Conservation (phyloP, 2,113 vertebrate genomes). For the Prunella himalayana region DNA sequence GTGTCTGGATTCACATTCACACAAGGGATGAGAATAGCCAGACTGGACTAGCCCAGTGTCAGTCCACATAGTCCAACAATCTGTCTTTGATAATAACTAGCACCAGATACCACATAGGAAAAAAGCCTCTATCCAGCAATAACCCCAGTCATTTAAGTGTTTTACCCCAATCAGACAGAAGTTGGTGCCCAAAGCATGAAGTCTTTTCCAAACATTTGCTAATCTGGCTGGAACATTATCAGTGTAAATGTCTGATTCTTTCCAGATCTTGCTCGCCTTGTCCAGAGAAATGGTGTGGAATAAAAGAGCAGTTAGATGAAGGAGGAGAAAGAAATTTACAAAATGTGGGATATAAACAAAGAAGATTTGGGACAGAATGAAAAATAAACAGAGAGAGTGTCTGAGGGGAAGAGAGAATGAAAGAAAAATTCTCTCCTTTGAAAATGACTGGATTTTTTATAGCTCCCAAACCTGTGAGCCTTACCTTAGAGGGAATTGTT, state of each 20-base stretch:
- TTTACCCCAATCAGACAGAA: constrained; percentile 29
- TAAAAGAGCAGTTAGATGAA: constrained; percentile 9
- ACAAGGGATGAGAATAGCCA: constrained; percentile 15
- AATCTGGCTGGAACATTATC: constrained; percentile 54
- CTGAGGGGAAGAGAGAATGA: constrained; percentile 19
- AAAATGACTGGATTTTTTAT: constrained; percentile 13
- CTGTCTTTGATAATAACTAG: constrained; percentile 52
- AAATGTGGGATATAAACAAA: constrained; percentile 42
- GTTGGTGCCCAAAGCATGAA: constrained; percentile 42
- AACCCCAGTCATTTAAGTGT: not conserved
- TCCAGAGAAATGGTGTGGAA: constrained; percentile 12
- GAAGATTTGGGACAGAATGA: constrained; percentile 26
- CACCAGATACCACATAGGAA: not conserved
- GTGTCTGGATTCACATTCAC: constrained; percentile 2
- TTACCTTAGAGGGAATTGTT: constrained; percentile 25
- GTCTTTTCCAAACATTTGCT: constrained; percentile 51
- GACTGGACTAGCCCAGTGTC: not conserved
- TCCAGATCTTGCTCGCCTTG: constrained; percentile 19
- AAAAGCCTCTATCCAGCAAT: constrained; percentile 11
- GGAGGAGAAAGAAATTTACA: constrained; percentile 16
- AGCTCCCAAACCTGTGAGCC: not conserved
- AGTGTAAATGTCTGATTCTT: constrained; percentile 37
- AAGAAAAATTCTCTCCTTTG: constrained; percentile 25
- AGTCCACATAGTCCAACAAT: constrained; percentile 13
- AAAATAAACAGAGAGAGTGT: constrained; percentile 40